These are phyloP conservation scores for Artemia franciscana DNA, from an alignment of 1,140 invertebrate species.

Conservation along the genomic window DNA sequence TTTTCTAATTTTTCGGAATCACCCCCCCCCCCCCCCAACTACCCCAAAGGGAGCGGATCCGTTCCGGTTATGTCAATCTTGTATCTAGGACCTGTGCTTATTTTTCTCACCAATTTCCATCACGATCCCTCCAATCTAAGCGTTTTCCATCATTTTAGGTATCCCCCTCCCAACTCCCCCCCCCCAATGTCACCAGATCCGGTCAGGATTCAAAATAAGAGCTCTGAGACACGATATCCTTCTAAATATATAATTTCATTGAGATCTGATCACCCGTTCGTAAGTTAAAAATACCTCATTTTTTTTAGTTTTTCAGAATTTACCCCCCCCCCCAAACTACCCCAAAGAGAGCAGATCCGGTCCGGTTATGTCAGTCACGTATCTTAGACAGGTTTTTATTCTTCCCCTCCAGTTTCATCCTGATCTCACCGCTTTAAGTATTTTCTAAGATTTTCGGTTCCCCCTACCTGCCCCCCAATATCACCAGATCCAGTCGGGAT, in stretches of 20 bases:
- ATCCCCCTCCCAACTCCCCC: neutral
- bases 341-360: no score
- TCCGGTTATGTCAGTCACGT: no score
- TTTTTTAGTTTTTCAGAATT: neutral
- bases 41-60: neutral
- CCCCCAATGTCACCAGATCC: neutral
- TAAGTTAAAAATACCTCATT: neutral
- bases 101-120: neutral
- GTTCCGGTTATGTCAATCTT: neutral
- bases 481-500: no score
- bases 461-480: no score
- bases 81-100: neutral
- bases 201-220: neutral
- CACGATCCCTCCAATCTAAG: neutral
- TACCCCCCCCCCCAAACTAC: neutral
- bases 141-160: neutral
- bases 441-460: no score
- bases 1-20: no score
- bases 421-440: no score
- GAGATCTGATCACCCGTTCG: no score
- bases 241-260: no score
- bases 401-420: no score
- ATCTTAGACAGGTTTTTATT: no score
- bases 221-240: neutral
- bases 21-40: neutral